A percentile compares a stretch with the other conserved stretches of the same genome.
Conservation (phyloP, 2,888 invertebrate species). For the Priocnemis perturbator region DNA sequence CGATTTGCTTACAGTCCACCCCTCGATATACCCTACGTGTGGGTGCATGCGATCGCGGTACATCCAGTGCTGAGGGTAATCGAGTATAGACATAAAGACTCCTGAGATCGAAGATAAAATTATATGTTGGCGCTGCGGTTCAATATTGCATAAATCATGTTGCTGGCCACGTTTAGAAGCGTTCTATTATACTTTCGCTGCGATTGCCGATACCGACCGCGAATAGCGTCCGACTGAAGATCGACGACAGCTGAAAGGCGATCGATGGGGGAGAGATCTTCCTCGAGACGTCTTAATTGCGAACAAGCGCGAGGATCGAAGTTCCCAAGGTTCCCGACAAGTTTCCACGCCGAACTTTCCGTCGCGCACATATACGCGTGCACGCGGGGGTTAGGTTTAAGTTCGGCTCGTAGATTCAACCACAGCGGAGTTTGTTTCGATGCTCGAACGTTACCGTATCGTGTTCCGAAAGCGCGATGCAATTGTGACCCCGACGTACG, state of each 20-base stretch:
- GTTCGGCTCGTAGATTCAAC: conserved; percentile 45
- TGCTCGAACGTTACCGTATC: conserved; percentile 21
- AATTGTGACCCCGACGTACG: conserved; percentile 8
- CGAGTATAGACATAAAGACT: too few species aligned
- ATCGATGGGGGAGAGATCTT: conserved; percentile 38
- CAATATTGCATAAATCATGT: too few species aligned
- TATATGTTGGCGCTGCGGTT: too few species aligned
- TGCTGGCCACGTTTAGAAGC: too few species aligned
- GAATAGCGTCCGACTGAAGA: too few species aligned
- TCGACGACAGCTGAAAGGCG: conserved; percentile 12
- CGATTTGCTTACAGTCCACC: conserved; percentile 26
- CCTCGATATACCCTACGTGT: too few species aligned
- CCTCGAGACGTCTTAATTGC: conserved; percentile 50
- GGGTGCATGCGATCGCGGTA: too few species aligned
- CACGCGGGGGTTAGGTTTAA: conserved; percentile 41
- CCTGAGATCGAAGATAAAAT: too few species aligned
- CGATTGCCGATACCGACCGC: too few species aligned
- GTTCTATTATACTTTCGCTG: too few species aligned
- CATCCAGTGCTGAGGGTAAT: too few species aligned
- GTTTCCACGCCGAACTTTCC: conserved; percentile 46
- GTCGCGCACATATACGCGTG: conserved; percentile 30
- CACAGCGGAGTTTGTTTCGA: conserved; percentile 42
- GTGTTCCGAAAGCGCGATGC: conserved; percentile 18
- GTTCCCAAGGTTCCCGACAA: conserved; percentile 50
- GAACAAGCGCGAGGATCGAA: conserved; percentile 44